These are phyloP conservation scores for Drosophila novamexicana DNA, from an alignment of 1,140 invertebrate species.

Conservation along the genomic window DNA sequence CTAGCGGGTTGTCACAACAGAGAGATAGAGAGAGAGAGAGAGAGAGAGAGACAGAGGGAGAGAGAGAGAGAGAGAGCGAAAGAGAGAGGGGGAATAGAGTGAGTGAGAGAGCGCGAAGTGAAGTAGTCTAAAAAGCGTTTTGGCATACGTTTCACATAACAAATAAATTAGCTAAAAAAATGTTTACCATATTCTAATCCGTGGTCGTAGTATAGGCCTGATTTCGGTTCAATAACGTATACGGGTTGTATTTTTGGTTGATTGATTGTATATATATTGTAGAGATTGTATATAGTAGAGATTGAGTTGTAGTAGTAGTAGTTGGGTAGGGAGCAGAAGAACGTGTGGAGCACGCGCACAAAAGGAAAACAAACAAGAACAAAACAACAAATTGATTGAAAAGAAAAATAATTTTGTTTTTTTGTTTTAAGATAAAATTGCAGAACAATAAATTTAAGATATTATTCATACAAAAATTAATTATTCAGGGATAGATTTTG, in stretches of 20 bases:
- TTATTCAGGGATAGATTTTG: neutral
- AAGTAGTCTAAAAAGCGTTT: conserved; percentile 64
- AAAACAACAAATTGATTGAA: conserved; percentile 26
- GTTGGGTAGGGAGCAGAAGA: conserved; percentile 25
- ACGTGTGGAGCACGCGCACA: conserved; percentile 62
- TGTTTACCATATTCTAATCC: conserved; percentile 95
- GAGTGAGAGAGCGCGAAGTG: conserved; percentile 1
- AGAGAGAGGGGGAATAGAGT: neutral
- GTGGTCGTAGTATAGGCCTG: conserved; percentile 93
- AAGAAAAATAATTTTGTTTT: conserved; percentile 14
- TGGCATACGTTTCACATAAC: conserved; percentile 61
- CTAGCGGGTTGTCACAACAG: conserved; percentile 12
- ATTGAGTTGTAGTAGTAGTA: conserved; percentile 41
- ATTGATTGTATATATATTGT: conserved; percentile 11
- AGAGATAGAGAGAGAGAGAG: neutral
- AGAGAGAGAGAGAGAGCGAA: neutral
- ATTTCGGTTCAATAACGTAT: conserved; percentile 46
- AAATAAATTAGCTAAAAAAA: conserved; percentile 82
- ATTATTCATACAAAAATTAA: conserved; percentile 4
- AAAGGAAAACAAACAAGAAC: conserved; percentile 32
- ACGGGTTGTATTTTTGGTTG: conserved; percentile 40
- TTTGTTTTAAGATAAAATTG: neutral
- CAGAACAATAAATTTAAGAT: conserved; percentile 6
- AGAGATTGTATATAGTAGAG: conserved; percentile 3
- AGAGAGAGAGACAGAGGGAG: conserved; percentile 1